Evolutionary conservation across 2,797 vertebrate genomes (phyloP), one percentile per base, ranked within the genome.

Genomic region (Loris lydekkerianus): DNA sequence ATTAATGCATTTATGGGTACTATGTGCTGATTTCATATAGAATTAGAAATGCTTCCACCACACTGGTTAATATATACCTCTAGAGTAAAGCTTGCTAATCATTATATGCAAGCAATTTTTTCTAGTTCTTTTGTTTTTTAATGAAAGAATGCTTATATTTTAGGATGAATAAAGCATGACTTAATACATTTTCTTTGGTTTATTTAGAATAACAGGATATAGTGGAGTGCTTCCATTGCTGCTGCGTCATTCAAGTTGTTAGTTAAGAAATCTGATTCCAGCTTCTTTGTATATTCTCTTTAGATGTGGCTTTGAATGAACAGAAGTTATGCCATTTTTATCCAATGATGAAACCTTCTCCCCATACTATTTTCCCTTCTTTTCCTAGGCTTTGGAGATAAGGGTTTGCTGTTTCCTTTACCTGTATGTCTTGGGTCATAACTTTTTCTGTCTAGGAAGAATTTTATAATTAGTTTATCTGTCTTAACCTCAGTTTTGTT

Each of bases 191-290:
- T 92, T 14, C 14, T 23, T 92, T 17, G 23, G 6, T 84, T 93
- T 93, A 89, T 82, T 83, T 77, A 29, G 14, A 53, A 8, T 88
- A 93, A 89, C 63, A 90, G 70, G 29, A 85, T 88, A 49, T 3
- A 83, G 49, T 58, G 37, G 31, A 73, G 63, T 46, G 49, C 53
- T 95, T 76, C 69, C 2, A 37, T 72, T 67, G 53, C 4, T 96
- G 90, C 10, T 94, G 95, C 86, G n/a, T 67, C 58, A 89, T 67
- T 93, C 72, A 80, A 83, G 76, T 86, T 93, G 23, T 61, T 95
- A 91, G 58, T 65, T 92, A 70, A 96, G 10, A 29, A 67, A 53
- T 94, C 61, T 63, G 53, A 92, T 81, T 96, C 10, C 0, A 37
- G 70, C 11, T 3, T 94, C 17, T 75, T 37, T 37, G 86, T 56